These are phyloP conservation scores for Motacilla alba DNA, from an alignment of 2,113 vertebrate species.

Conservation along the genomic window DNA sequence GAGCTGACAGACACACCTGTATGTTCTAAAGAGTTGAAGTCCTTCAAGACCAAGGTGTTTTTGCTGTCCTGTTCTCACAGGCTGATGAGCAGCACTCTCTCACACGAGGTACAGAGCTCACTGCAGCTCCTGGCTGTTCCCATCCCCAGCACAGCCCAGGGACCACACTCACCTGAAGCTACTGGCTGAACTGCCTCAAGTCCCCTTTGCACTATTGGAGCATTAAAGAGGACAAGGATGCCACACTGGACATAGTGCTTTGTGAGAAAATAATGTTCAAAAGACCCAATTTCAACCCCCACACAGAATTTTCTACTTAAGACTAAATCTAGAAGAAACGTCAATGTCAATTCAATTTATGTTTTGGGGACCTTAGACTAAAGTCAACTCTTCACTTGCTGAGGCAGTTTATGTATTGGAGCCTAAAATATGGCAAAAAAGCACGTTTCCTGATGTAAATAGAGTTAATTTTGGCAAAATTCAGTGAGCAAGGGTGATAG, in stretches of 20 bases:
- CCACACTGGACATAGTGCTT: neutral
- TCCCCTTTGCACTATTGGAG: accelerated
- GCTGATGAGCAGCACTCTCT: neutral
- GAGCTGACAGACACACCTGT: accelerated
- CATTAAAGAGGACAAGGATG: neutral
- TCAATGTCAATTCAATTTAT: neutral
- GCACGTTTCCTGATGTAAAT: neutral
- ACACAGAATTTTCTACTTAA: neutral
- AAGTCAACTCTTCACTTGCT: neutral
- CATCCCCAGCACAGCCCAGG: accelerated
- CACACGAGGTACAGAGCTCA: accelerated
- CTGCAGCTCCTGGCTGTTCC: accelerated
- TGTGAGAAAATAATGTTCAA: neutral
- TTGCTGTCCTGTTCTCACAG: neutral
- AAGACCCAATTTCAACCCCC: neutral
- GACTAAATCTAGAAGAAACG: neutral
- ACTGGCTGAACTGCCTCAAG: neutral
- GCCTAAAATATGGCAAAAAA: neutral
- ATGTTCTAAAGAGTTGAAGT: accelerated
- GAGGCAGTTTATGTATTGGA: neutral
- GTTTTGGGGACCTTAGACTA: neutral
- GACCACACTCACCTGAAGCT: neutral
- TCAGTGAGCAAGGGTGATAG: neutral
- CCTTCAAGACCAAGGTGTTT: accelerated
- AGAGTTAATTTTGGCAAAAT: constrained; percentile 35